A percentile compares a stretch with the other conserved stretches of the same genome.
These are phyloP conservation scores for Macrosiphum euphorbiae DNA, from an alignment of 2,888 invertebrate species.

Conservation along the genomic window DNA sequence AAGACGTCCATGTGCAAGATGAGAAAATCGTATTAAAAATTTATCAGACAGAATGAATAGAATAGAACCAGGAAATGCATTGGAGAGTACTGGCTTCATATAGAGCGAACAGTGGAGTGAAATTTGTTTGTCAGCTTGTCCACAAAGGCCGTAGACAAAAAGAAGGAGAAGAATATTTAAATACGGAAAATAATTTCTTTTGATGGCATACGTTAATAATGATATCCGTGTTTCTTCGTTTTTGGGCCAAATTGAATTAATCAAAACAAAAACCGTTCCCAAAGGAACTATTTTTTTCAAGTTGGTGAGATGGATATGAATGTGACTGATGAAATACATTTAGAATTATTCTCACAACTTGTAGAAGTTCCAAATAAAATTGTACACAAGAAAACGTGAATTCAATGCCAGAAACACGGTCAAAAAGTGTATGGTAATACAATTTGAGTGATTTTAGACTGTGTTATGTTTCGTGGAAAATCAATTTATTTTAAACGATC, in stretches of 20 bases:
- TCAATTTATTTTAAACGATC: neutral
- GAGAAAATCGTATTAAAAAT: too few relatives aligned
- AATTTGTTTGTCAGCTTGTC: neutral
- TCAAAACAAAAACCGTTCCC: neutral
- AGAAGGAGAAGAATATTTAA: neutral
- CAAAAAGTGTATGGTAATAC: neutral
- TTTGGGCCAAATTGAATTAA: neutral
- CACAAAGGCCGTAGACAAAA: neutral
- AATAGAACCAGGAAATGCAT: neutral
- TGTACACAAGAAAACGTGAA: neutral
- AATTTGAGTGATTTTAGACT: neutral
- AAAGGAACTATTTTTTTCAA: neutral
- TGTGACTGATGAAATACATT: neutral
- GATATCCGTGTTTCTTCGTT: neutral
- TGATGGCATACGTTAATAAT: neutral
- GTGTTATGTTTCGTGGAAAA: neutral
- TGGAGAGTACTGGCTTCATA: neutral
- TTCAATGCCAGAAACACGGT: neutral
- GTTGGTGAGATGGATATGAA: neutral
- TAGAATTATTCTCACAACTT: neutral
- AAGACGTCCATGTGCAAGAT: too few relatives aligned
- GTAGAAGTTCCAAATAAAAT: neutral
- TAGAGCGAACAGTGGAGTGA: neutral
- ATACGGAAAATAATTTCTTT: neutral
- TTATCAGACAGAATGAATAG: too few relatives aligned